phyloP scores from a whole-genome alignment of 2,797 vertebrate genomes.

The Cyprinodon diabolis region DNA sequence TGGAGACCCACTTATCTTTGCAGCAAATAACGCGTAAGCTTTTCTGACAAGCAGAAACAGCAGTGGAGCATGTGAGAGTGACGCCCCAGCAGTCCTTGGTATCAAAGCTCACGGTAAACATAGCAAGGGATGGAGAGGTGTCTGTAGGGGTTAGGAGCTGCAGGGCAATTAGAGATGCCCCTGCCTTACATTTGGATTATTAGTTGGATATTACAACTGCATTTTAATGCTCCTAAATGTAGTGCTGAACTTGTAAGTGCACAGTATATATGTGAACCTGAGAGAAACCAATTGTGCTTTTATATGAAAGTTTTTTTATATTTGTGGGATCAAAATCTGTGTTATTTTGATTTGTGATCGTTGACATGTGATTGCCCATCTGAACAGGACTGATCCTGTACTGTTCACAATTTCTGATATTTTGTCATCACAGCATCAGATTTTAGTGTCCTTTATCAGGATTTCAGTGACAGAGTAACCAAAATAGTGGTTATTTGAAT shows the following conservation, averaged over 20 bases:
- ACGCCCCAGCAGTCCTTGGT: constrained; percentile 53
- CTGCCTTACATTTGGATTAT: not conserved
- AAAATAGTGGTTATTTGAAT: not conserved
- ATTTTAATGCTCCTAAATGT: not conserved
- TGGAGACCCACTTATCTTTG: constrained; percentile 62
- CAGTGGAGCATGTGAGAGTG: constrained; percentile 57
- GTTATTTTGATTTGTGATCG: constrained; percentile 47
- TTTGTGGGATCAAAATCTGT: constrained; percentile 66
- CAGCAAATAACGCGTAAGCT: constrained; percentile 53
- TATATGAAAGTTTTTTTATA: constrained; percentile 32
- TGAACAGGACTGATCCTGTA: constrained; percentile 45
- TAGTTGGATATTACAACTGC: not conserved
- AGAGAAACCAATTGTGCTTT: constrained; percentile 29
- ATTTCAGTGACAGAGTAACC: not conserved
- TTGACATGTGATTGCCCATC: constrained; percentile 52
- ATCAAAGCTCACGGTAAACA: constrained; percentile 56
- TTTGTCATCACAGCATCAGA: not conserved
- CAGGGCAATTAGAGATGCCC: not conserved
- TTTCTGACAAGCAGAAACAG: constrained; percentile 64
- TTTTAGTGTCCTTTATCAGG: not conserved
- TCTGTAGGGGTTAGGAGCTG: not conserved
- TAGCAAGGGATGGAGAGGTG: constrained; percentile 20
- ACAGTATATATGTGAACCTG: constrained; percentile 29
- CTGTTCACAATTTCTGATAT: constrained; percentile 1
- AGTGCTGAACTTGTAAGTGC: constrained; percentile 28